Evolutionary conservation across 2,797 vertebrate genomes (phyloP).

Genomic region (Melanotaenia trifasciata): DNA sequence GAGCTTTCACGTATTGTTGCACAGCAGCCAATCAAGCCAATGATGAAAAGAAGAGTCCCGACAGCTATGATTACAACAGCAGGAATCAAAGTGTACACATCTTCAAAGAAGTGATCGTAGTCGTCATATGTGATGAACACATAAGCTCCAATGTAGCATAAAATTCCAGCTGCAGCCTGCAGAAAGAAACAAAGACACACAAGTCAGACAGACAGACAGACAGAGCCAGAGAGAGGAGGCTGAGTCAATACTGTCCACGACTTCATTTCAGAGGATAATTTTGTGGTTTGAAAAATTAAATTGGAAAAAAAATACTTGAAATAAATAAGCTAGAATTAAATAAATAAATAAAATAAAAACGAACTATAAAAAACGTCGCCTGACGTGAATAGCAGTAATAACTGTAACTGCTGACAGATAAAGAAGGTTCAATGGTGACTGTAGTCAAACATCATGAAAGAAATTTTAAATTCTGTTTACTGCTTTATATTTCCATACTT

Average conservation of each 20-base stretch:
- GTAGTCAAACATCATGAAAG: conserved; percentile 1
- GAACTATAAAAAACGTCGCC: too few species aligned
- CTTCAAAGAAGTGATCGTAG: conserved; percentile 98
- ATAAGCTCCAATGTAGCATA: conserved; percentile 98
- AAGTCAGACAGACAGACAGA: conserved; percentile 14
- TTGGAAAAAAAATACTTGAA: background rate
- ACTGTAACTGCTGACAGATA: background rate
- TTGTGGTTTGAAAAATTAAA: background rate
- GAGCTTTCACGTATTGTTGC: conserved; percentile 96
- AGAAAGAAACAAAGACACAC: conserved; percentile 29
- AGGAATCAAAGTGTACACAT: conserved; percentile 94
- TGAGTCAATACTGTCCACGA: background rate
- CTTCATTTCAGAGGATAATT: background rate
- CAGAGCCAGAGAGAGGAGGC: background rate
- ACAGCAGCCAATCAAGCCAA: conserved; percentile 96
- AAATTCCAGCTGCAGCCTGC: conserved; percentile 95
- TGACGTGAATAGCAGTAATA: background rate
- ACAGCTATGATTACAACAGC: conserved; percentile 95
- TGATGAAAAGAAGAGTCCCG: conserved; percentile 94
- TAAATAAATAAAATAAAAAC: too few species aligned
- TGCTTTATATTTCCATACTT: background rate
- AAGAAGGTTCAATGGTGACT: conserved; percentile 2
- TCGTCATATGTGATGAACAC: conserved; percentile 99
- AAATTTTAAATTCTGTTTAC: background rate
- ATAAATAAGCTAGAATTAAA: background rate